Percentiles rank a stretch among this genome's conserved stretches.
Conservation (phyloP, 2,797 vertebrate species). For the Liparis tanakae region DNA sequence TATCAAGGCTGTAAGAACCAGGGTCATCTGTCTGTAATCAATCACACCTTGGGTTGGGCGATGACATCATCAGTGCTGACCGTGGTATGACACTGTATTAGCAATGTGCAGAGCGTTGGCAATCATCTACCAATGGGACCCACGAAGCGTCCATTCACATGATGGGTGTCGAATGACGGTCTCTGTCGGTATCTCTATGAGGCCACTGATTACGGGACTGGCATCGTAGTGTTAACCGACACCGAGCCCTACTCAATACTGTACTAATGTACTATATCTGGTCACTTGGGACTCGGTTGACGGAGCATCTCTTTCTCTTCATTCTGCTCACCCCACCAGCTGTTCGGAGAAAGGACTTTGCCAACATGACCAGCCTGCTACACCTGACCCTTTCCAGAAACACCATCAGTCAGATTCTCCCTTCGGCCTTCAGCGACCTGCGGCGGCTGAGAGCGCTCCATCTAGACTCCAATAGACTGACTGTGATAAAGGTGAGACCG, state of each 20-base stretch:
- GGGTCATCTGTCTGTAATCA: neutral
- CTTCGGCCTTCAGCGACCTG: slow-evolving; percentile 89
- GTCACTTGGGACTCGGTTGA: neutral
- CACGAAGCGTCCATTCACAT: neutral
- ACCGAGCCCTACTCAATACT: neutral
- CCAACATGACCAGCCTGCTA: slow-evolving; percentile 91
- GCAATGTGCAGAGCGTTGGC: neutral
- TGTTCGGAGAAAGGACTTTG: slow-evolving; percentile 87
- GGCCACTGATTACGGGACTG: neutral
- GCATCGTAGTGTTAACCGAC: neutral
- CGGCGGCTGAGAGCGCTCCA: slow-evolving; percentile 88
- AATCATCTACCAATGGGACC: neutral
- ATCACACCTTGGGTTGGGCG: neutral
- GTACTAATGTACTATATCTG: neutral
- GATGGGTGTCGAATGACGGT: neutral
- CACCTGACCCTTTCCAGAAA: slow-evolving; percentile 90
- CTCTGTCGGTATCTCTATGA: neutral
- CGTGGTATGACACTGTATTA: neutral
- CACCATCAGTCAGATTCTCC: slow-evolving; percentile 91
- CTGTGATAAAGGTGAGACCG: slow-evolving; percentile 77
- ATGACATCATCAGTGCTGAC: neutral
- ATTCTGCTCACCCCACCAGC: slow-evolving; percentile 60
- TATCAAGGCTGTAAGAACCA: neutral
- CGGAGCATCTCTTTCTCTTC: slow-evolving; percentile 13
- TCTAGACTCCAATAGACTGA: slow-evolving; percentile 89